Percentiles rank a stretch among this genome's conserved stretches.
These are phyloP conservation scores for Drosophila pseudotalamancana DNA, from an alignment of 2,888 invertebrate genomes.

Conservation along the genomic window DNA sequence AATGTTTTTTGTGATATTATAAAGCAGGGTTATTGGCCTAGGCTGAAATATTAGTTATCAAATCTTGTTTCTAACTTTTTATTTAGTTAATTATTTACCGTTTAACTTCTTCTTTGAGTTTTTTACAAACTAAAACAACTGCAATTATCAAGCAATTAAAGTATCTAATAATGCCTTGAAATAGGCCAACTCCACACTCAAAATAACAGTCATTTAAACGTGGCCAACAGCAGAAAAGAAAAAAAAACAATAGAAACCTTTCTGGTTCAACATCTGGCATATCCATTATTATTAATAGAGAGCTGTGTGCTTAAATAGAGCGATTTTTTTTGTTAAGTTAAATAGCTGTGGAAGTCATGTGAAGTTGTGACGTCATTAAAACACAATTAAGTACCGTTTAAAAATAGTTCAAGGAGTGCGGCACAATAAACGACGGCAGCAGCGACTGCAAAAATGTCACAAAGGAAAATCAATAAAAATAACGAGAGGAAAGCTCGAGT, in stretches of 20 bases:
- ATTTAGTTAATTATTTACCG: too few species aligned
- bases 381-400: slow-evolving; percentile 32
- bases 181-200: too few species aligned
- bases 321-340: slow-evolving; percentile 11
- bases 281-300: slow-evolving; percentile 8
- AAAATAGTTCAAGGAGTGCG: slow-evolving; percentile 52
- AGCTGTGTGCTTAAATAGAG: slow-evolving; percentile 24
- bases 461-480: slow-evolving; percentile 47
- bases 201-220: too few species aligned
- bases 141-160: too few species aligned
- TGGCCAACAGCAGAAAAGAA: too few species aligned
- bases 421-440: slow-evolving; percentile 6
- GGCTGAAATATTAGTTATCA: too few species aligned
- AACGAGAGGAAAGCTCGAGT: slow-evolving; percentile 13
- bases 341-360: slow-evolving; percentile 21
- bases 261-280: slow-evolving; percentile 9
- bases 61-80: too few species aligned
- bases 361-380: slow-evolving; percentile 45
- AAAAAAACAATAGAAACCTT: too few species aligned
- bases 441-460: slow-evolving; percentile 40
- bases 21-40: neutral
- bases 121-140: too few species aligned
- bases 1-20: too few species aligned
- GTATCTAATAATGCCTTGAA: too few species aligned
- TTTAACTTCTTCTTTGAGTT: too few species aligned